Conservation (phyloP, 2,888 invertebrate genomes). For the Tipula unca region DNA sequence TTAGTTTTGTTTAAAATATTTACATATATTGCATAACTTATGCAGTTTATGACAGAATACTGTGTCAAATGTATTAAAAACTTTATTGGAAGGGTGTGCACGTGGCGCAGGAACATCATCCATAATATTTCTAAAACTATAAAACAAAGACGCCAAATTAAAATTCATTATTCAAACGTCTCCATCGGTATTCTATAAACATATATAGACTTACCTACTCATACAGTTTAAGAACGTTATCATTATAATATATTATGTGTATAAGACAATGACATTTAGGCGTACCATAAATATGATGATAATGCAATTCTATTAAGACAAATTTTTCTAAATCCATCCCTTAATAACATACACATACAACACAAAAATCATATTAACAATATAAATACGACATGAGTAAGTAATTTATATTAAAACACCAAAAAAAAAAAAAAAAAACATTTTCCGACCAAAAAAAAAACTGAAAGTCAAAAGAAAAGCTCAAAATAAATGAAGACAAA, state of each 20-base stretch:
- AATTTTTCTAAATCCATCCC: neutral
- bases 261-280: neutral
- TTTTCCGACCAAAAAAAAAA: neutral
- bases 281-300: neutral
- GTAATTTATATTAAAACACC: neutral
- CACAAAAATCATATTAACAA: neutral
- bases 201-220: neutral
- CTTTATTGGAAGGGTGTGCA: neutral
- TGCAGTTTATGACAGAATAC: neutral
- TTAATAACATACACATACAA: neutral
- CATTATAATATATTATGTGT: neutral
- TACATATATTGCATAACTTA: neutral
- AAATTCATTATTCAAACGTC: neutral
- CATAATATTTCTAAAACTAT: neutral
- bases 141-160: neutral
- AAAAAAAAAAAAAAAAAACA: neutral
- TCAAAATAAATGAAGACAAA: slow-evolving; percentile 14
- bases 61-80: neutral
- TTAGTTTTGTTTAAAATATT: neutral
- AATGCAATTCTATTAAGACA: slow-evolving; percentile 14
- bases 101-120: neutral
- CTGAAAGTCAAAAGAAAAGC: slow-evolving; percentile 1
- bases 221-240: neutral
- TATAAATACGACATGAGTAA: slow-evolving; percentile 14
- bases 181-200: neutral